Percentiles rank a stretch among this genome's conserved stretches.
Conservation (phyloP, 2,888 invertebrate genomes). For the Agriopis leucophaearia region DNA sequence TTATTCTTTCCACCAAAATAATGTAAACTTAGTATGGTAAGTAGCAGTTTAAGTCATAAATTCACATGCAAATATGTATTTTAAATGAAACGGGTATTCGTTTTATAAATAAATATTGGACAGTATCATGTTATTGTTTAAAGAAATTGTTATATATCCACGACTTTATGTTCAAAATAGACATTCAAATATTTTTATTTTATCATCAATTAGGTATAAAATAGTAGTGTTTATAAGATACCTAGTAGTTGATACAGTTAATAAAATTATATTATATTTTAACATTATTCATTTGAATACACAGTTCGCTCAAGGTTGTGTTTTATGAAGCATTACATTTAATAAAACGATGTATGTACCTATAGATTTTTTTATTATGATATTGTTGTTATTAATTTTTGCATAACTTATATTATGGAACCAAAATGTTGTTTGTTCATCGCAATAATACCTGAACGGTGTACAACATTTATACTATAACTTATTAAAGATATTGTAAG, state of each 20-base stretch:
- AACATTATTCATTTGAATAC: conserved; percentile 48
- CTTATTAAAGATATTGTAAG: conserved; percentile 33
- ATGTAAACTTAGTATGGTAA: background rate
- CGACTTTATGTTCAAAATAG: conserved; percentile 12
- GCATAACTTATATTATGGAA: conserved; percentile 47
- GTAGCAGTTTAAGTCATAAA: background rate
- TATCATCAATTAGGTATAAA: conserved; percentile 2
- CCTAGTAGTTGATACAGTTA: conserved; percentile 49
- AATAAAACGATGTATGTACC: conserved; percentile 13
- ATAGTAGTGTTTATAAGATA: conserved; percentile 32
- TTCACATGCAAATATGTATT: background rate
- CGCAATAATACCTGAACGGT: conserved; percentile 73
- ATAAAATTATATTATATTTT: conserved; percentile 39
- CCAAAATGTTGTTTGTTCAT: conserved; percentile 62
- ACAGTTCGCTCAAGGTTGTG: conserved; percentile 82
- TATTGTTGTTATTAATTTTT: conserved; percentile 35
- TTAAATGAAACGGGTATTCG: background rate
- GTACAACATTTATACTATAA: conserved; percentile 63
- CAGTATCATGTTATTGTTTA: background rate
- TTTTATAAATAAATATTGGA: background rate
- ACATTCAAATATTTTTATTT: conserved; percentile 21
- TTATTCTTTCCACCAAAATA: background rate
- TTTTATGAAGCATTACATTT: conserved; percentile 48
- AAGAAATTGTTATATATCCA: background rate
- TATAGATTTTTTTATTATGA: conserved; percentile 23